Percentiles rank a stretch among this genome's conserved stretches.
These are phyloP conservation scores for Mesoligia furuncula DNA, from an alignment of 2,888 invertebrate species.

Conservation along the genomic window DNA sequence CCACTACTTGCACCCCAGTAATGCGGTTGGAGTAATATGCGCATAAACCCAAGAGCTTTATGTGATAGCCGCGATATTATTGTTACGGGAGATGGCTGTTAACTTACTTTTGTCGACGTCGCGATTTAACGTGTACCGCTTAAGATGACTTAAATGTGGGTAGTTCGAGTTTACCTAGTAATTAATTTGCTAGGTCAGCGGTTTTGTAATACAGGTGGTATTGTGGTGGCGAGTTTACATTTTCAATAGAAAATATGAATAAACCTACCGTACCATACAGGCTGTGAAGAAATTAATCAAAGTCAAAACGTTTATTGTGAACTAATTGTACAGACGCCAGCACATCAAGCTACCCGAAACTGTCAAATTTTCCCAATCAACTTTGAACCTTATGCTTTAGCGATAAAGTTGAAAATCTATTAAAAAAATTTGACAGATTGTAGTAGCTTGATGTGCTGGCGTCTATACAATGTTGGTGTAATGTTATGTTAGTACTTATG, in stretches of 20 bases:
- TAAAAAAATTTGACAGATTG: too few species aligned
- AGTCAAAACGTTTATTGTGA: too few species aligned
- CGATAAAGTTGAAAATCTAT: too few species aligned
- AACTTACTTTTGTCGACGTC: slow-evolving; percentile 70
- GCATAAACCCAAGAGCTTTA: slow-evolving; percentile 78
- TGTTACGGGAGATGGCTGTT: slow-evolving; percentile 72
- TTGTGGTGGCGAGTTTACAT: not conserved
- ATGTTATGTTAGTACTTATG: too few species aligned
- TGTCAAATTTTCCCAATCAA: too few species aligned
- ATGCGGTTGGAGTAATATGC: slow-evolving; percentile 72
- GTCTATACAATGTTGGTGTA: too few species aligned
- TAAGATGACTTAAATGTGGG: slow-evolving; percentile 10
- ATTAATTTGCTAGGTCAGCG: not conserved
- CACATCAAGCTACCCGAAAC: too few species aligned
- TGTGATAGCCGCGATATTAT: slow-evolving; percentile 75
- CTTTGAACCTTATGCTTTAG: too few species aligned
- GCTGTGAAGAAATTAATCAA: not conserved
- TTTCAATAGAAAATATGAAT: not conserved
- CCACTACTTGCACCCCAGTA: slow-evolving; percentile 61
- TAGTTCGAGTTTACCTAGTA: not conserved
- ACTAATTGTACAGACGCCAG: too few species aligned
- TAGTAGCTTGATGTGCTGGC: too few species aligned
- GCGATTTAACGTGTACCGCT: slow-evolving; percentile 66
- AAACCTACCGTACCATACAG: too few species aligned
- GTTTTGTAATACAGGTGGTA: not conserved